Conservation (phyloP, 1,140 invertebrate genomes). For the Procambarus clarkii region DNA sequence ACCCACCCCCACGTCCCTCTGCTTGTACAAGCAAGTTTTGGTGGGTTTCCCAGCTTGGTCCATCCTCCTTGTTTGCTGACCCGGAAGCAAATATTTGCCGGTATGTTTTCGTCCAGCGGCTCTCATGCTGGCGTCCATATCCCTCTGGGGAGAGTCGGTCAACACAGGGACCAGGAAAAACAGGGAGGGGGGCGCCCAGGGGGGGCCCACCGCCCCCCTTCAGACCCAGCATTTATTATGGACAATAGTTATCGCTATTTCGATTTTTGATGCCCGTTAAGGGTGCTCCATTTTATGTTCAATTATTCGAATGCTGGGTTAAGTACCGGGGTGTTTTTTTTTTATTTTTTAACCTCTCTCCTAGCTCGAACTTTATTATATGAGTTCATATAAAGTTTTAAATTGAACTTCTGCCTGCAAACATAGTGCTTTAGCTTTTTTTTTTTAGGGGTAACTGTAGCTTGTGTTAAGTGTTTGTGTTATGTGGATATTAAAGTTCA, state of each 20-base stretch:
- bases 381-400: slow-evolving; percentile 51
- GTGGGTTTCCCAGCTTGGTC: slow-evolving; percentile 20
- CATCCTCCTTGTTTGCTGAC: slow-evolving; percentile 40
- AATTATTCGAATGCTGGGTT: slow-evolving; percentile 57
- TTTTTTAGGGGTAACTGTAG: neutral
- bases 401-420: slow-evolving; percentile 50
- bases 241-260: slow-evolving; percentile 50
- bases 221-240: slow-evolving; percentile 44
- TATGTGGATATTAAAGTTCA: slow-evolving; percentile 54
- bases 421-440: slow-evolving; percentile 20
- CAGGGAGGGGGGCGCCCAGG: neutral
- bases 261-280: slow-evolving; percentile 28
- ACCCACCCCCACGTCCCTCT: neutral
- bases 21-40: slow-evolving; percentile 19
- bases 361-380: slow-evolving; percentile 55
- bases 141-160: slow-evolving; percentile 37
- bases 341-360: too few relatives aligned
- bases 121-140: slow-evolving; percentile 33
- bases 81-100: slow-evolving; percentile 44
- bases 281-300: slow-evolving; percentile 60
- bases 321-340: slow-evolving; percentile 39
- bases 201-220: neutral
- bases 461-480: slow-evolving; percentile 43
- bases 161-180: slow-evolving; percentile 30
- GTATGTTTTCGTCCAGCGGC: slow-evolving; percentile 39